These are phyloP conservation scores for Lycodopsis pacificus DNA, from an alignment of 2,797 vertebrate species.

Conservation along the genomic window DNA sequence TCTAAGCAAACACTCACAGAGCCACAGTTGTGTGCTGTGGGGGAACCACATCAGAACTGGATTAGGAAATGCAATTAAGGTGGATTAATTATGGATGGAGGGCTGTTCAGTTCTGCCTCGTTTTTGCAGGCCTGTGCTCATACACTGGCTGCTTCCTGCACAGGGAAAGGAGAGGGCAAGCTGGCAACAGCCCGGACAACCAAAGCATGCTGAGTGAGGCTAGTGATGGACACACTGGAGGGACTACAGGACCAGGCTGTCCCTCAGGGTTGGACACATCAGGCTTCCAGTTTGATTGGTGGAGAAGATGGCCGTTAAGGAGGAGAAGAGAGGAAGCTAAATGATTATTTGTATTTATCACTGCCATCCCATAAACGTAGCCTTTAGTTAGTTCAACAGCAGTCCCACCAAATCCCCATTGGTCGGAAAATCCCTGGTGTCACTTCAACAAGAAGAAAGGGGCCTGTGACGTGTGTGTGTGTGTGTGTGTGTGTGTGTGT, in stretches of 20 bases:
- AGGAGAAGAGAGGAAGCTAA: not conserved
- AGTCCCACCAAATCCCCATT: not conserved
- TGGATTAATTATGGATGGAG: conserved; percentile 82
- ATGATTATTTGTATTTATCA: not conserved
- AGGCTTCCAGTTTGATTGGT: not conserved
- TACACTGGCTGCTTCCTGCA: conserved; percentile 42
- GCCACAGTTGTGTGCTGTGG: conserved; percentile 46
- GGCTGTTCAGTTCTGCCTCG: conserved; percentile 61
- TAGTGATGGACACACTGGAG: conserved; percentile 1
- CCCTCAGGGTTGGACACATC: not conserved
- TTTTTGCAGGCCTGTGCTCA: conserved; percentile 44
- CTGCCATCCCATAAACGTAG: not conserved
- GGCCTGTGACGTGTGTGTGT: not conserved
- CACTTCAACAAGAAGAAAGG: not conserved
- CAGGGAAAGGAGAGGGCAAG: conserved; percentile 34
- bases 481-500: not conserved
- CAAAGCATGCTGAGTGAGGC: conserved; percentile 27
- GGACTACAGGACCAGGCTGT: not conserved
- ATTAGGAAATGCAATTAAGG: conserved; percentile 82
- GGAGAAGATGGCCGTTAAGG: not conserved
- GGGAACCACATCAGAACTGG: conserved; percentile 69
- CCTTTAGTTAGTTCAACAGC: not conserved
- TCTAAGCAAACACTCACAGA: conserved; percentile 48
- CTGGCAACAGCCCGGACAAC: conserved; percentile 41
- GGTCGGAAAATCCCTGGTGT: not conserved